A percentile compares a stretch with the other conserved stretches of the same genome.
These are phyloP conservation scores for Caenorhabditis parvicauda DNA, from an alignment of 2,888 invertebrate species.

Conservation along the genomic window DNA sequence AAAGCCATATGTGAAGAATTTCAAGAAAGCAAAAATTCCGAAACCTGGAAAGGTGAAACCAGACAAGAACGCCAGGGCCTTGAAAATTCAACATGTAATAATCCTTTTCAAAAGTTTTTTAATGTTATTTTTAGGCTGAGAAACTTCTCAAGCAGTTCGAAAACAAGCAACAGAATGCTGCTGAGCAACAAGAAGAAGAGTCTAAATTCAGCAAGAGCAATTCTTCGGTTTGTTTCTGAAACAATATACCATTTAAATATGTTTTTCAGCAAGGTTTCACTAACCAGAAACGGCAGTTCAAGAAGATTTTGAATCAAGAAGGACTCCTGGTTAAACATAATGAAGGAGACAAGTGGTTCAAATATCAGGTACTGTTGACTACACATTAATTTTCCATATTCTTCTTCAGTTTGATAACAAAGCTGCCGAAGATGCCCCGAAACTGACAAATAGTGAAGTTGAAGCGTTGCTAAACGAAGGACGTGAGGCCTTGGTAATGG, in stretches of 20 bases:
- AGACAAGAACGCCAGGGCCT: too few relatives aligned
- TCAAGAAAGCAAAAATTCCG: background rate
- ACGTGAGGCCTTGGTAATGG: constrained; percentile 21
- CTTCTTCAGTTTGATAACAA: constrained; percentile 24
- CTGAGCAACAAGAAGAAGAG: background rate
- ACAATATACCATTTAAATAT: constrained; percentile 2
- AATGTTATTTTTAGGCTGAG: background rate
- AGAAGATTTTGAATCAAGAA: constrained; percentile 17
- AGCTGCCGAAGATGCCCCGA: constrained; percentile 13
- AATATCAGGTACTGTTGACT: constrained; percentile 29
- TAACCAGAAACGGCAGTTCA: constrained; percentile 21
- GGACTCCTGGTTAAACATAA: constrained; percentile 36
- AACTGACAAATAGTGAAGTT: constrained; percentile 14
- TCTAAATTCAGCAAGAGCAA: background rate
- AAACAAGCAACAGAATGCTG: background rate
- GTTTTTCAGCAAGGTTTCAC: constrained; percentile 13
- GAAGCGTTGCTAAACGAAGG: constrained; percentile 36
- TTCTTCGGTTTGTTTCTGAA: background rate
- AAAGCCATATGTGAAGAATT: background rate
- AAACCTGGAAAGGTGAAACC: background rate
- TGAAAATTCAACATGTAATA: too few relatives aligned
- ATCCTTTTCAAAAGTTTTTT: too few relatives aligned
- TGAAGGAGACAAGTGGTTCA: constrained; percentile 49
- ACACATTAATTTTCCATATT: background rate
- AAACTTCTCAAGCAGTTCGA: constrained; percentile 7